Percentiles rank a stretch among this genome's conserved stretches.
phyloP scores from a whole-genome alignment of 2,888 invertebrate species.

The Lasioglossum figueresi region DNA sequence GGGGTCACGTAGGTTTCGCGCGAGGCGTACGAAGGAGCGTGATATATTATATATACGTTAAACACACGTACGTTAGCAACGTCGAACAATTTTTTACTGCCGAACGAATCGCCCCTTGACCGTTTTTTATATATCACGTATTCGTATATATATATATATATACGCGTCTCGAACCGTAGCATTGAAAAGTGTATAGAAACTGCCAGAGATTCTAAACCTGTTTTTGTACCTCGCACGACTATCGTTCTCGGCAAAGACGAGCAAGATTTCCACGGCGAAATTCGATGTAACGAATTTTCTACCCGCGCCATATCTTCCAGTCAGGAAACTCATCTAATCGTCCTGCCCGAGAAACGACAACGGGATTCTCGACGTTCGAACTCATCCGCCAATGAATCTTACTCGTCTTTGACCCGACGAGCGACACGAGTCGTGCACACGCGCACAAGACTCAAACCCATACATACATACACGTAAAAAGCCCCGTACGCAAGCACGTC shows the following conservation, averaged over 20 bases:
- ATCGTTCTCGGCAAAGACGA: slow-evolving; percentile 15
- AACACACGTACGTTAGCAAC: slow-evolving; percentile 22
- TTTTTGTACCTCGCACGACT: slow-evolving; percentile 36
- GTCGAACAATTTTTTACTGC: slow-evolving; percentile 57
- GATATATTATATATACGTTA: slow-evolving; percentile 36
- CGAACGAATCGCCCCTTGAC: slow-evolving; percentile 45
- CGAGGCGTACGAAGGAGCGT: slow-evolving; percentile 34
- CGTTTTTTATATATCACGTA: slow-evolving; percentile 43
- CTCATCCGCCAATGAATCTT: neutral
- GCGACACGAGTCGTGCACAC: slow-evolving; percentile 15
- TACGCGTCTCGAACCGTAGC: slow-evolving; percentile 48
- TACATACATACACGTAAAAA: slow-evolving; percentile 13
- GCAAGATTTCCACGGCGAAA: neutral
- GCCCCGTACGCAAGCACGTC: slow-evolving; percentile 45
- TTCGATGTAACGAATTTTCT: neutral
- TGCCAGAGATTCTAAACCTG: slow-evolving; percentile 34
- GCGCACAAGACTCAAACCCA: slow-evolving; percentile 22
- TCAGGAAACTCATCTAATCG: neutral
- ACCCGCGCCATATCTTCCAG: neutral
- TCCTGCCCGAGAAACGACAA: neutral
- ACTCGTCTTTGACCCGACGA: neutral
- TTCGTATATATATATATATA: slow-evolving; percentile 24
- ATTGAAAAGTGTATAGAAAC: slow-evolving; percentile 21
- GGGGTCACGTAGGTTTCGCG: neutral
- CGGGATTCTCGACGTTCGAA: neutral